A percentile compares a stretch with the other conserved stretches of the same genome.
These are phyloP conservation scores for Hycleus phaleratus DNA, from an alignment of 1,140 invertebrate species.

Conservation along the genomic window DNA sequence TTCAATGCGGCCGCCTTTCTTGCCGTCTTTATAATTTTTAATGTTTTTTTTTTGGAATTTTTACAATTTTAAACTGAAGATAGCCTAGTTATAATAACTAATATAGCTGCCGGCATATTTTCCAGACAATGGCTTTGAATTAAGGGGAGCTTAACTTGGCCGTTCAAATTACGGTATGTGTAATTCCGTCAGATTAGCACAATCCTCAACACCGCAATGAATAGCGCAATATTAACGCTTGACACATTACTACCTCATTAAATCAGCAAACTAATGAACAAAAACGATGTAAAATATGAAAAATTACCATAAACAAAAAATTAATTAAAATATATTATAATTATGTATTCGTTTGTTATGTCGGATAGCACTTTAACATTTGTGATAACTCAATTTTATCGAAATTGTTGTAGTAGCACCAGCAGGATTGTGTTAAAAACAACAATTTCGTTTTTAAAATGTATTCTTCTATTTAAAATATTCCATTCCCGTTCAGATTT, in stretches of 20 bases:
- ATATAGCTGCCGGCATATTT: constrained; percentile 12
- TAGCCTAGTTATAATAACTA: no score
- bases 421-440: not conserved
- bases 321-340: no score
- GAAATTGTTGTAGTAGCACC: not conserved
- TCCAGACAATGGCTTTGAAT: constrained; percentile 32
- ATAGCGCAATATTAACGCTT: constrained; percentile 35
- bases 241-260: constrained; percentile 41
- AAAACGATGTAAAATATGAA: not conserved
- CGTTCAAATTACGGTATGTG: constrained; percentile 34
- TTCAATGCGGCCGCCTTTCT: no score
- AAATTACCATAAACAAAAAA: not conserved
- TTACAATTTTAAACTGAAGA: no score
- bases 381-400: not conserved
- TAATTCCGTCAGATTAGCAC: constrained; percentile 41
- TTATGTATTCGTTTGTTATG: not conserved
- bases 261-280: constrained; percentile 15
- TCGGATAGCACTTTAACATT: not conserved
- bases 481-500: constrained; percentile 24
- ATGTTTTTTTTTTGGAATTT: no score
- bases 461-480: constrained; percentile 12
- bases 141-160: constrained; percentile 28
- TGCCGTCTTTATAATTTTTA: no score
- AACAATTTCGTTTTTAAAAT: not conserved
- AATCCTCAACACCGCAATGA: constrained; percentile 34